Percentiles rank a stretch among this genome's conserved stretches.
Evolutionary conservation across 2,113 vertebrate species (phyloP).

Genomic region (Apaloderma vittatum): DNA sequence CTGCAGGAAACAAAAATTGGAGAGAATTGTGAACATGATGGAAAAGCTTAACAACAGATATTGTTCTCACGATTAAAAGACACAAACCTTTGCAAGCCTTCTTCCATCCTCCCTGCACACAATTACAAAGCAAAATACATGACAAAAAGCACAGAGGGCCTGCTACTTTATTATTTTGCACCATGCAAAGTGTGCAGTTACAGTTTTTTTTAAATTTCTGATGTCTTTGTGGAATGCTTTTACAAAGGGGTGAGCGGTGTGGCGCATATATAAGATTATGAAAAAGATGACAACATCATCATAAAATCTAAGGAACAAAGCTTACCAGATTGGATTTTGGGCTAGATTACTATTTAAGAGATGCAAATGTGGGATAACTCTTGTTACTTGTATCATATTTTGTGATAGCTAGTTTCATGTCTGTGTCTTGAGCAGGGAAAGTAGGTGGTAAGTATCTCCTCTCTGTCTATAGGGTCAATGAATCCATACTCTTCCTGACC

Average conservation of each 20-base stretch:
- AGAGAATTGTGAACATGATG: background rate
- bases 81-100: background rate
- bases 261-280: background rate
- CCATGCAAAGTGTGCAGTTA: background rate
- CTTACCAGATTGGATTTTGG: background rate
- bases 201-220: background rate
- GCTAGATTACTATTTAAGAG: background rate
- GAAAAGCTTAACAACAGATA: background rate
- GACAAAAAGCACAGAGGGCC: background rate
- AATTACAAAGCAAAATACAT: background rate
- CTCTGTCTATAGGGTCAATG: background rate
- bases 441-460: background rate
- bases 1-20: background rate
- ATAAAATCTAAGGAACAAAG: background rate
- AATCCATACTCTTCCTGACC: background rate
- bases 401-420: background rate
- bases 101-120: background rate
- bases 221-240: background rate
- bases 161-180: background rate
- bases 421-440: background rate
- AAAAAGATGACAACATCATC: fast-evolving
- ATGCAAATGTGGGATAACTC: background rate
- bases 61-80: background rate
- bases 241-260: fast-evolving
- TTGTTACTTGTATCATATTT: background rate